Conservation (phyloP, 2,888 invertebrate genomes). For the Thereva unica region DNA sequence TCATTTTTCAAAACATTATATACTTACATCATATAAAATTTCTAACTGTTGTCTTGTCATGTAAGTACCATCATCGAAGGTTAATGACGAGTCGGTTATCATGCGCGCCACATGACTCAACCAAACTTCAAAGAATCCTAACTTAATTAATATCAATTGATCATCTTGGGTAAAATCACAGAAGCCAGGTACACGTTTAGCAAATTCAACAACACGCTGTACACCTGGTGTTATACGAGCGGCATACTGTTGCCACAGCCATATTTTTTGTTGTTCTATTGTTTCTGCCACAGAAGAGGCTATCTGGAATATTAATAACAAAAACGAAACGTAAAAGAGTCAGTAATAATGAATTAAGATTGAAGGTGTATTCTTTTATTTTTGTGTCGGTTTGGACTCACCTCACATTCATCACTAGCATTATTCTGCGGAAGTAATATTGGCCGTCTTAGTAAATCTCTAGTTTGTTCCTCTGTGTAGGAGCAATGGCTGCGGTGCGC, state of each 20-base stretch:
- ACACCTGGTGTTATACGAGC: slow-evolving; percentile 85
- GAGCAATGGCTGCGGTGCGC: slow-evolving; percentile 88
- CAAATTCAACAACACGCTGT: slow-evolving; percentile 93
- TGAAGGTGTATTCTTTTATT: neutral
- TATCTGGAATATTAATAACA: slow-evolving; percentile 50
- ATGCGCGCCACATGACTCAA: slow-evolving; percentile 82
- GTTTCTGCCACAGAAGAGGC: slow-evolving; percentile 68
- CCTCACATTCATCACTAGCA: slow-evolving; percentile 49
- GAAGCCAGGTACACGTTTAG: slow-evolving; percentile 93
- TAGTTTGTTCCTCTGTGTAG: slow-evolving; percentile 82
- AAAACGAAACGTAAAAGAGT: slow-evolving; percentile 1
- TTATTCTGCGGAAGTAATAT: slow-evolving; percentile 64
- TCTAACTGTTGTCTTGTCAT: slow-evolving; percentile 83
- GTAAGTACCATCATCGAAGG: slow-evolving; percentile 88
- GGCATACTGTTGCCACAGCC: slow-evolving; percentile 90
- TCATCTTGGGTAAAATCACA: slow-evolving; percentile 90
- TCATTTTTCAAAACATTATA: neutral
- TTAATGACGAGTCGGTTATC: slow-evolving; percentile 75
- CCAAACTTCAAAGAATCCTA: slow-evolving; percentile 97
- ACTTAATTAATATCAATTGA: slow-evolving; percentile 94
- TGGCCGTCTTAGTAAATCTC: slow-evolving; percentile 71
- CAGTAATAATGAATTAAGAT: neutral
- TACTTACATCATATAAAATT: slow-evolving; percentile 83
- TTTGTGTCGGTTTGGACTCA: slow-evolving; percentile 16
- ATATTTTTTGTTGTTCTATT: slow-evolving; percentile 73